Conservation (phyloP, 2,113 vertebrate species). For the Megaleporinus macrocephalus region DNA sequence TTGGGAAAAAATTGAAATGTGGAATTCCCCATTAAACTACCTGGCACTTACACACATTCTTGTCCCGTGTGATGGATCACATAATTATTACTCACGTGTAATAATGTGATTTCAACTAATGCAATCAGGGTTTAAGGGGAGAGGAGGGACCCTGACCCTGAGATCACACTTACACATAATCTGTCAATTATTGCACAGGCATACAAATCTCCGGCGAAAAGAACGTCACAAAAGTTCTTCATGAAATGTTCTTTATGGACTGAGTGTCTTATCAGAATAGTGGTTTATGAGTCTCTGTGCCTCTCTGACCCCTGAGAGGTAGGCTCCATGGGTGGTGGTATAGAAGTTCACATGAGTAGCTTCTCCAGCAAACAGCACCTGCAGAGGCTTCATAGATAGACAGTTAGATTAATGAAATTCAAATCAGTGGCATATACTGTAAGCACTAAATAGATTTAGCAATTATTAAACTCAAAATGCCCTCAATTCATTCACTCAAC, state of each 20-base stretch:
- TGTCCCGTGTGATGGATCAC: too few relatives aligned
- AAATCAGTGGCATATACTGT: not conserved
- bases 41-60: too few relatives aligned
- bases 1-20: too few relatives aligned
- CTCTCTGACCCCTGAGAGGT: slow-evolving; percentile 59
- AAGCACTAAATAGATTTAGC: too few relatives aligned
- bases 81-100: too few relatives aligned
- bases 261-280: slow-evolving; percentile 15
- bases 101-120: too few relatives aligned
- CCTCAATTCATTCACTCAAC: not conserved
- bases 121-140: too few relatives aligned
- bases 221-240: not conserved
- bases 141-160: too few relatives aligned
- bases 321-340: slow-evolving; percentile 68
- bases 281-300: slow-evolving; percentile 51
- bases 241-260: slow-evolving; percentile 6
- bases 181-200: not conserved
- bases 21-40: too few relatives aligned
- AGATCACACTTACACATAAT: not conserved
- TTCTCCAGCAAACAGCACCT: slow-evolving; percentile 70
- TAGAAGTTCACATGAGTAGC: slow-evolving; percentile 68
- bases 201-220: not conserved
- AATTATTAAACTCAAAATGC: not conserved
- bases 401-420: not conserved
- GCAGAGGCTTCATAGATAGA: slow-evolving; percentile 53